Evolutionary conservation across 2,113 vertebrate genomes (phyloP), one percentile per base, ranked within the genome.

Genomic region (Mustela lutreola): DNA sequence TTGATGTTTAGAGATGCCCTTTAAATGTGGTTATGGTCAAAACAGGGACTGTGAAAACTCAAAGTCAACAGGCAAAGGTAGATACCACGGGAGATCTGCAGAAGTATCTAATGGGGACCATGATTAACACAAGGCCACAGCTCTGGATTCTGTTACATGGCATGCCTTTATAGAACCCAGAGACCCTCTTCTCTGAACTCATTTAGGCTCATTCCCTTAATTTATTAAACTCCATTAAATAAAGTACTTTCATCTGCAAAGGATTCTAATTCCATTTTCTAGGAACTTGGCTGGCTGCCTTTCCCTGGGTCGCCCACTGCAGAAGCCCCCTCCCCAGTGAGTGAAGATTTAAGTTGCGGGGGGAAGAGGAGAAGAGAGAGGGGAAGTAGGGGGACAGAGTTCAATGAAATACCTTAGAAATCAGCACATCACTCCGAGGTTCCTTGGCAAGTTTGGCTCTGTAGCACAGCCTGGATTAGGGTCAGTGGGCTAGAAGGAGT

Each of bases 21-120:
- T 98, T 98, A 98, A 98, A 98, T 98, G 98, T 98, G 98, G 98
- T 98, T 98, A 98, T 94, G 96, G 97, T 97, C 97, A 98, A 96
- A 98, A 98, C 97, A 97, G 90, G 95, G 97, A 98, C 93, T 45
- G 95, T 48, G 85, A 96, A 97, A 95, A 94, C 97, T 98, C 96
- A 81, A 24, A 97, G 97, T 67, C 82, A 86, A 89, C 90, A 95
- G 79, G 92, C 81, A 58, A 95, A 93, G 93, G 95, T 89, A 94
- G 97, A 97, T 4, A 33, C 76, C 26, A 88, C 0, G 33, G 26
- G 45, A 90, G 86, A 90, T 53, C 88, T 92, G 97, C 95, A 71
- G 95, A 65, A 75, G 93, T 71, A 48, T 3, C 4, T 91, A 33
- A 11, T 0, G 87, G 80, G 76, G 97, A 31, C 7, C 0, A 11